A percentile compares a stretch with the other conserved stretches of the same genome.
Conservation (phyloP, 35 echinoderm and acorn worm species). For the Lytechinus variegatus region DNA sequence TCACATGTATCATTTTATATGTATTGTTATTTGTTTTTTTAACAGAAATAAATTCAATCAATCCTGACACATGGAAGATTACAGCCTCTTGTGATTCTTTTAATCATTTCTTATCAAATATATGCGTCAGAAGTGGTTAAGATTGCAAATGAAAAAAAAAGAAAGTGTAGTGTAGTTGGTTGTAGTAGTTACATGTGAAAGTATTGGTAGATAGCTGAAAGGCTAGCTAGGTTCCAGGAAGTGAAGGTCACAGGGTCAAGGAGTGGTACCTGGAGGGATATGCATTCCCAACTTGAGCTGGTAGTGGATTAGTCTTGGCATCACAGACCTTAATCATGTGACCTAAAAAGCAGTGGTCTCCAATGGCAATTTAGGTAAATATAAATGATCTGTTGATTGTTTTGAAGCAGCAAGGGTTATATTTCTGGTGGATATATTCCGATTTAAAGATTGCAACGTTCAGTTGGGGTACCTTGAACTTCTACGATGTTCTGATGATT, state of each 20-base stretch:
- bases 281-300: conserved; percentile 27
- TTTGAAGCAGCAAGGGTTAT: neutral
- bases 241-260: conserved; percentile 29
- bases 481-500: neutral
- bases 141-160: neutral
- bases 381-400: neutral
- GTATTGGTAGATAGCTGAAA: neutral
- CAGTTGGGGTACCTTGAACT: neutral
- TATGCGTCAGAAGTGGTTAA: neutral
- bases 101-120: neutral
- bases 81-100: neutral
- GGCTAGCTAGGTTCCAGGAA: conserved; percentile 33
- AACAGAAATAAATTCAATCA: neutral
- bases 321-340: neutral
- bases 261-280: conserved; percentile 30
- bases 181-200: neutral
- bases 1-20: too few relatives aligned
- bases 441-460: neutral
- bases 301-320: neutral
- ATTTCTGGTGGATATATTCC: neutral
- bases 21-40: too few relatives aligned
- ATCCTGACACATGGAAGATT: neutral
- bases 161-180: neutral
- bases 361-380: neutral
- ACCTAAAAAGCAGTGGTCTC: neutral